Evolutionary conservation across 1,140 invertebrate genomes (phyloP), one percentile per base, ranked within the genome.

Genomic region (Temnothorax nylanderi): DNA sequence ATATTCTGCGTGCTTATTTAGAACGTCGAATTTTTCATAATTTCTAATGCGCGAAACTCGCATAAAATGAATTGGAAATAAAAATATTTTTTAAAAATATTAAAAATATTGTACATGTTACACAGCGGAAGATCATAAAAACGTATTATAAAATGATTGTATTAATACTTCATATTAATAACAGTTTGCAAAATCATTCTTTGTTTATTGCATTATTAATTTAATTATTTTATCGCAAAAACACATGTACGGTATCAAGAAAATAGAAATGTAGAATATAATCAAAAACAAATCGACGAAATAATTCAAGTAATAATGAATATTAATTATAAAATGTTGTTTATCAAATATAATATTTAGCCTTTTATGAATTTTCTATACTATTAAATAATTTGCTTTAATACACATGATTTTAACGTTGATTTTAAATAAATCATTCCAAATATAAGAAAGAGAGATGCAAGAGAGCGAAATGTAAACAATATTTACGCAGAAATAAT

Each of bases 1-100:
- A 91, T 91, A 91, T 87, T 86, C 88, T 47, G 41, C 58, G 71
- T 51, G 90, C 74, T 91, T 81, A 71, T 87, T 67, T 75, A 16
- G 21, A 76, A 41, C 84, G 37, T 72, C 44, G 21, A 41, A 44
- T 47, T 77, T 64, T 81, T 72, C 16, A 44, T 62, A 77, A 60
- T 21, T 47, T 34, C n/a, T 44, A 13, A 7, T 56, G 2, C 7
- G 10, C n/a, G 41, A 6, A 32, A 32, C 32, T 10, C 32, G 37
- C 26, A 16, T 6, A 41, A 32, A 47, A 6, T 7, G 3, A 78
- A 47, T 7, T 37, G 0, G 5, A 32, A n/a, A 26, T 26, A 3
- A 21, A 18, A 76, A 60, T 26, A 60, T 32, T 47, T 18, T 64
- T 47, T 34, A 54, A 10, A 47, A n/a, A 64, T 18, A 60, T 74